Base-by-base conservation (phyloP, 2,113 vertebrate genomes). In the Cottus gobio region DNA sequence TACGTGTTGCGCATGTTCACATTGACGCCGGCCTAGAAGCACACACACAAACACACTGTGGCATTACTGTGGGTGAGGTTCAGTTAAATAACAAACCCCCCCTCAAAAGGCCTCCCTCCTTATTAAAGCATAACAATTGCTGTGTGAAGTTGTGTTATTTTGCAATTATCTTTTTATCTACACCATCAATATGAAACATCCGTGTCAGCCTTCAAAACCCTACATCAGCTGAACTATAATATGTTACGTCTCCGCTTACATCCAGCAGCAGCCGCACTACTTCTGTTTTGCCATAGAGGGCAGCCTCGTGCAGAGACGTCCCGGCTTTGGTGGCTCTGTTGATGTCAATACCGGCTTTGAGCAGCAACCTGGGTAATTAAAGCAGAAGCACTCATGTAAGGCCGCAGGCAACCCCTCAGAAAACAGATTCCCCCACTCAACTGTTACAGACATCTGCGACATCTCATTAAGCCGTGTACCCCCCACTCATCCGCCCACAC, bases 1-100 rank as follows among this genome's bases (percentile, higher is more conserved):
- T 99, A 99, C 0, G 98, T 98, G 91, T 99, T 99, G 72, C 97
- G 94, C 63, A 98, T 96, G 91, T 97, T 98, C 79, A 98, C 98
- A 0, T 98, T 96, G 0, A 99, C 94, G 0, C 98, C 98, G 0
- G 96, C 96, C 98, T 99, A 88, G 0, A 30, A 7, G 68, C 20
- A 82, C 34, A 76, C 39, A 83, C 50, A 84, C 57, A 80, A 1
- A 71, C 20, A 72, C 16, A 62, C 42, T 77, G 5, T 12, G 36
- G n/a, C n/a, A 72, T 61, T 42, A 48, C 0, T 71, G 44, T 12
- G 39, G 70, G 42, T 54, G 26, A 71, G n/a, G 28, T 60, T 0
- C 18, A 87, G 31, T 82, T 71, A 42, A 24, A 60, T 84, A 89
- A 82, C 61, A 89, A 90, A 68, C 18, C 58, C 68, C 82, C 80